Percentiles rank a stretch among this genome's conserved stretches.
phyloP scores from a whole-genome alignment of 2,113 vertebrate species.

The Origma solitaria region DNA sequence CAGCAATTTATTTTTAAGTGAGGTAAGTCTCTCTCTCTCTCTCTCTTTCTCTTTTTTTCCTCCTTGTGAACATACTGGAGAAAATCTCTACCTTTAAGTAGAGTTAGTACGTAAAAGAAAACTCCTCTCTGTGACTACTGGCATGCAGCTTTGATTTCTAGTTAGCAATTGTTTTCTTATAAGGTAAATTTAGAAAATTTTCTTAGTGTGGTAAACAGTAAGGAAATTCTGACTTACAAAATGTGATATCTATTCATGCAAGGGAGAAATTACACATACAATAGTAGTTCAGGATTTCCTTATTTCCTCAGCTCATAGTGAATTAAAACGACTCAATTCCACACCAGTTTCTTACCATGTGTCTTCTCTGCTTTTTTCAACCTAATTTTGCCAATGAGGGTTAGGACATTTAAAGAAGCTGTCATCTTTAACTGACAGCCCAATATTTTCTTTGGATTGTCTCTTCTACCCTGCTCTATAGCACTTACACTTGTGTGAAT shows the following conservation, averaged over 20 bases:
- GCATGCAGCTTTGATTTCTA: not conserved
- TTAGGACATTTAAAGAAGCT: not conserved
- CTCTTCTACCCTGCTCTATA: not conserved
- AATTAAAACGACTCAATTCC: not conserved
- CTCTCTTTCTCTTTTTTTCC: not conserved
- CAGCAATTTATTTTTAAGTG: not conserved
- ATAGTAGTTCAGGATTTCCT: not conserved
- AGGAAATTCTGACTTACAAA: not conserved
- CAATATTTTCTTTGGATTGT: not conserved
- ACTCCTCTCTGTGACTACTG: not conserved
- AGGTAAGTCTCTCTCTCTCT: not conserved
- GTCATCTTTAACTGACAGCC: not conserved
- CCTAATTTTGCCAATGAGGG: not conserved
- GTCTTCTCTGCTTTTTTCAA: not conserved
- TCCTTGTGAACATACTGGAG: not conserved
- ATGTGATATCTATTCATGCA: not conserved
- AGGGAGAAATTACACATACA: not conserved
- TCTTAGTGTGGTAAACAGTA: not conserved
- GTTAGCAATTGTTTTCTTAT: not conserved
- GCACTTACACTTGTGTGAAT: not conserved
- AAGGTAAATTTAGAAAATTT: not conserved
- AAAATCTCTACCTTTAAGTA: not conserved
- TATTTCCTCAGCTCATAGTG: not conserved
- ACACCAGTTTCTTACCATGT: not conserved
- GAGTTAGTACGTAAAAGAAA: not conserved